phyloP scores from a whole-genome alignment of 2,113 vertebrate genomes.

The Rhynchomys soricoides region DNA sequence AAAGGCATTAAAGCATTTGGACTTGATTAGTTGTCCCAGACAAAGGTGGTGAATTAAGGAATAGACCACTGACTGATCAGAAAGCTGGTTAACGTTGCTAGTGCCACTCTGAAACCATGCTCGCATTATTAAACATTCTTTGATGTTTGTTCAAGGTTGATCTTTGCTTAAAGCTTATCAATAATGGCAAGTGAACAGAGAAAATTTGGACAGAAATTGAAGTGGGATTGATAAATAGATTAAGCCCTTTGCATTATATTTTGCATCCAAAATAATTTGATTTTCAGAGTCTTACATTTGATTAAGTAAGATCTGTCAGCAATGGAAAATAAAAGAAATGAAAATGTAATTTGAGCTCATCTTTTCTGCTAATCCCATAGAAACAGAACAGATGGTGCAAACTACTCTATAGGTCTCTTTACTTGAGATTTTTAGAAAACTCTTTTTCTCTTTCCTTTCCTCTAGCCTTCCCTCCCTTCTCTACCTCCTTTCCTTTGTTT shows the following conservation, averaged over 20 bases:
- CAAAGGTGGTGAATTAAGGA: not conserved
- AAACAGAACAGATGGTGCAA: not conserved
- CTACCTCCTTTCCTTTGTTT: not conserved
- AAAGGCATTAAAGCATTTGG: not conserved
- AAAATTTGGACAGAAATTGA: not conserved
- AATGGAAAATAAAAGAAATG: not conserved
- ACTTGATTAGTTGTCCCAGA: not conserved
- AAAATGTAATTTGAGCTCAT: not conserved
- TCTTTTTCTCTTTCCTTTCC: not conserved
- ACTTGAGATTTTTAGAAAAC: no score
- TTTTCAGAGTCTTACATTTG: not conserved
- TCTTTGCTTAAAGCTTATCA: not conserved
- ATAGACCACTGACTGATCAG: not conserved
- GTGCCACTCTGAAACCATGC: not conserved
- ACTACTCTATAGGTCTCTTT: not conserved
- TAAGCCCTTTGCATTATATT: not conserved
- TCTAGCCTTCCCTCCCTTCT: no score
- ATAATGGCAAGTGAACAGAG: not conserved
- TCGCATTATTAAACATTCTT: not conserved
- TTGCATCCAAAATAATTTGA: not conserved
- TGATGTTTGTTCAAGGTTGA: not conserved
- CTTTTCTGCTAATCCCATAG: not conserved
- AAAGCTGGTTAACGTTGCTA: not conserved
- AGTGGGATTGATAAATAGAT: not conserved
- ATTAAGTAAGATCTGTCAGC: not conserved